Base-by-base conservation (phyloP, 2,888 invertebrate species). In the Candidula unifasciata region DNA sequence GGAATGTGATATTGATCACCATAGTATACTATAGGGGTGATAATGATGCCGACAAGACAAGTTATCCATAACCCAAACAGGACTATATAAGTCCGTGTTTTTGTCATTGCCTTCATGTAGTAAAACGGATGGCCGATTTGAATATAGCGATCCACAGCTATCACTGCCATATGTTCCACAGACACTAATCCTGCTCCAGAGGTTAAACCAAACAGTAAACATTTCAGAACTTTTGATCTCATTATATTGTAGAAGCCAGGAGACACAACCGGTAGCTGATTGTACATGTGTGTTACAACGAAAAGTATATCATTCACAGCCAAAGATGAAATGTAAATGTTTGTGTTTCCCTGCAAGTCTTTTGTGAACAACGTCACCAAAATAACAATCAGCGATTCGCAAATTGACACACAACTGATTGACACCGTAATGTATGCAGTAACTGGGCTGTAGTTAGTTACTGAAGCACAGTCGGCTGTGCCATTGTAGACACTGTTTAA, bases 71-170 rank as follows among this genome's bases (percentile, higher is more conserved):
- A 16, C 30, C 33, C 24, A 21, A 35, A 10, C 5, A 69, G 69
- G 3, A 69, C 8, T 69, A 33, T 33, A 18, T 33, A 35, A 35
- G 3, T 6, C 18, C 33, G 69, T 2, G 2, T 33, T 18, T 69
- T 69, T 10, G 69, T 35, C 35, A 69, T 69, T 2, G 30, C 16
- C 13, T 35, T 69, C 0, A 69, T 69, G 16, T 69, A 69, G 69
- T 69, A 69, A 69, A 69, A 69, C 21, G 69, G 69, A 35, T 69
- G 69, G 33, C 33, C 35, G 13, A 69, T 69, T 16, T 69, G 33
- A 33, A 69, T 69, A 33, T 69, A 69, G 16, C 69, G 69, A 33
- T 69, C 69, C 3, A 69, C 21, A 2, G 69, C 80, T 18, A 80
- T 80, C 0, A 80, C 18, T 1, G n/a, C 35, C 80, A 80, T 80